Evolutionary conservation across 2,888 invertebrate species (phyloP), one percentile per base, ranked within the genome.

Genomic region (Kuschelorhynchus macadamiae): DNA sequence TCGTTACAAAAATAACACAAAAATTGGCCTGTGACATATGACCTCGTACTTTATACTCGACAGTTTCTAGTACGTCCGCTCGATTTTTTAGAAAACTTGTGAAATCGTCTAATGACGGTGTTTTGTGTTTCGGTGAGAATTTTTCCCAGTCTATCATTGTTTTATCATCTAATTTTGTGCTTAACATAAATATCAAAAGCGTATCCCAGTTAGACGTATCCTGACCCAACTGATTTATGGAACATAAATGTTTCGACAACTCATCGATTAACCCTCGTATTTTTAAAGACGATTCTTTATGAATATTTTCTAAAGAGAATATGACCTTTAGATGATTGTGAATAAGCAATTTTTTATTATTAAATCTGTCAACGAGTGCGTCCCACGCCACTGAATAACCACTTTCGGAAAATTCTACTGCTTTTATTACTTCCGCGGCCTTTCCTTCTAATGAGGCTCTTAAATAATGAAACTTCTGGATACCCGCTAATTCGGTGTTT

Each of bases 231-330:
- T 18, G 17, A 12, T 8, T 56, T 18, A 64, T 39, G 7, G 57
- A 42, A 16, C 57, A 20, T 33, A 67, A 42, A 62, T 67, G 60
- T 50, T 62, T 36, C 20, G 36, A 74, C 74, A 78, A 7, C 36
- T 60, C 42, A 14, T 61, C 56, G 11, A 67, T 17, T 30, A 67
- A 55, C 14, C 12, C 30, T 32, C 53, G 20, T 17, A 49, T 49
- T 14, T 20, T 39, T 30, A 5, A n/a, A 9, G 72, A 7, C 61
- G 71, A 5, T 75, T 77, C 39, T 25, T 56, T 60, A 2, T 14
- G 21, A 11, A 72, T 56, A 16, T 41, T 17, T 16, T 66, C 55
- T 7, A 72, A 36, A 49, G 61, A 41, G 30, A 71, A 72, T 16
- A 72, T 53, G 0, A 55, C 49, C 25, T 68, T 71, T n/a, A 72